Base-by-base conservation (phyloP, 2,888 invertebrate species). In the Selenia dentaria region DNA sequence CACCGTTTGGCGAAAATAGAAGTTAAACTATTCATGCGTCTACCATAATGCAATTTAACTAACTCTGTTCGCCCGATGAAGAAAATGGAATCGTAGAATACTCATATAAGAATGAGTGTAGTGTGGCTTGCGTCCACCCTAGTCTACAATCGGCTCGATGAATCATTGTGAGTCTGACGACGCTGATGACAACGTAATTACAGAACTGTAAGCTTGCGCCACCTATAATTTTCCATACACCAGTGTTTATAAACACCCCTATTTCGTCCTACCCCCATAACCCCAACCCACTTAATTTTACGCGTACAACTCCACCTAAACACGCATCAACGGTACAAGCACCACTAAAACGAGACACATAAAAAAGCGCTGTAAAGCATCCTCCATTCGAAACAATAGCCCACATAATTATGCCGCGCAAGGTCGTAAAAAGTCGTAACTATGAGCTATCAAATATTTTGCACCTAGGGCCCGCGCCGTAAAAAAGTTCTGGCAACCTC, bases 371-470 rank as follows among this genome's bases (percentile, higher is more conserved):
- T 62, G 51, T 58, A 56, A 59, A 58, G 43, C 51, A 51, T 54
- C 56, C 67, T 32, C 59, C 58, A 63, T 65, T 56, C 54, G 67
- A 70, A 77, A 82, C 79, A 83, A 82, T 79, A 79, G 69, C 60
- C 69, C 55, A 47, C 73, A 67, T 79, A 81, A 84, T 83, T 79
- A 83, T 73, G 67, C 70, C 61, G 67, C 62, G 64, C 48, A 56
- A 71, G 68, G 53, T 61, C 74, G 65, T 80, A 82, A 83, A 85
- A 75, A 70, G 67, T 68, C 73, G 20, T 41, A 48, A 41, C 47
- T 48, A 41, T 37, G 41, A 36, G 62, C 76, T 73, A 81, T 84
- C 79, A 81, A 85, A 86, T 82, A 83, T 85, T 85, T 85, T 81
- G 79, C 76, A 76, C 78, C 70, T 73, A 66, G 58, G 55, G 62